Evolutionary conservation across 2,113 vertebrate genomes (phyloP).

Genomic region (Vidua macroura): DNA sequence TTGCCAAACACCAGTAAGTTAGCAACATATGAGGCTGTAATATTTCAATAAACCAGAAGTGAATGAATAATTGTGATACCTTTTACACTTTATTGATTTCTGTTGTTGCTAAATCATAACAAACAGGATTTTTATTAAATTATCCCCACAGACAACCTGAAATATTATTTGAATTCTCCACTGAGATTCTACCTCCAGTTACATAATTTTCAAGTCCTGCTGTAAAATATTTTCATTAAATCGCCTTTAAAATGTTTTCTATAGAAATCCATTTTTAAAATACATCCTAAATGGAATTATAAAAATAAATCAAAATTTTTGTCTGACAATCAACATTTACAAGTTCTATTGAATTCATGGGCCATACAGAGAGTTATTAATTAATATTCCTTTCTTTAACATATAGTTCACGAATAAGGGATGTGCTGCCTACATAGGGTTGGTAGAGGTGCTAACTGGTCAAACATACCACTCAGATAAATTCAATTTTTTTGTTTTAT

Average conservation of each 20-base stretch:
- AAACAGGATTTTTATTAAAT: background rate
- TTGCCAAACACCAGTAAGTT: background rate
- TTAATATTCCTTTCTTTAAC: constrained; percentile 43
- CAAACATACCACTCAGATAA: background rate
- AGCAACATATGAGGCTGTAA: background rate
- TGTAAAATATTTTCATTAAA: constrained; percentile 49
- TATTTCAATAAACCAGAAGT: background rate
- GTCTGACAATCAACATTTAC: constrained; percentile 40
- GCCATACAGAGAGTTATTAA: constrained; percentile 31
- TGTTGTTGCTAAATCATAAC: background rate
- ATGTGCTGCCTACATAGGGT: background rate
- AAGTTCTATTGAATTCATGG: constrained; percentile 39
- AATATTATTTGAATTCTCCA: constrained; percentile 47
- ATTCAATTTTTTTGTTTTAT: background rate
- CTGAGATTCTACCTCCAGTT: background rate
- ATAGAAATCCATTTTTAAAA: constrained; percentile 32
- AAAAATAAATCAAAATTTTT: constrained; percentile 62
- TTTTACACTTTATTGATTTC: background rate
- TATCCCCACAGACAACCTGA: constrained; percentile 22
- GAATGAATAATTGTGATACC: background rate
- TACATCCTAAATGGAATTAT: constrained; percentile 11
- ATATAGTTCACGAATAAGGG: constrained; percentile 42
- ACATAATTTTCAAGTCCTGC: background rate
- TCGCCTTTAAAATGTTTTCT: constrained; percentile 41
- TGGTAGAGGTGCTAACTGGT: background rate